Conservation (phyloP, 1,140 invertebrate genomes). For the Holcopasites calliopsidis region DNA sequence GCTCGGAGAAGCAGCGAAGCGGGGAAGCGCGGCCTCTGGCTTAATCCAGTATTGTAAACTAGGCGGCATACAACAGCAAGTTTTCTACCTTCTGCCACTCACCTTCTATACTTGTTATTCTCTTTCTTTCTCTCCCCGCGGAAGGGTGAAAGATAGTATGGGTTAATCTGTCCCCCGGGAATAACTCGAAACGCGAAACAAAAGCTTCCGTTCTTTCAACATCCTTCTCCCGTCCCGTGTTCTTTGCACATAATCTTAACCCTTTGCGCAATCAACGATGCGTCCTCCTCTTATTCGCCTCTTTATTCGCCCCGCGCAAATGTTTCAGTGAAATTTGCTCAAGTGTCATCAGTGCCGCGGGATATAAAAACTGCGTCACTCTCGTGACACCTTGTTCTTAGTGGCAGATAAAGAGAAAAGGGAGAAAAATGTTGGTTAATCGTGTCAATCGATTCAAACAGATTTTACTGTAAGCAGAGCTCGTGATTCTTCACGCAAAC, state of each 20-base stretch:
- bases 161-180: slow-evolving; percentile 74
- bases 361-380: neutral
- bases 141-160: slow-evolving; percentile 57
- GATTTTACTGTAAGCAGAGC: too few species aligned
- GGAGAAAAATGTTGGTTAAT: too few species aligned
- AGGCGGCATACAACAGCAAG: slow-evolving; percentile 70
- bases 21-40: slow-evolving; percentile 51
- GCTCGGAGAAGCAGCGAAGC: slow-evolving; percentile 51
- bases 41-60: slow-evolving; percentile 78
- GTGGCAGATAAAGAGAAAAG: too few species aligned
- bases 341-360: neutral
- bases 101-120: slow-evolving; percentile 59
- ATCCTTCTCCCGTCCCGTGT: neutral
- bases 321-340: slow-evolving; percentile 19
- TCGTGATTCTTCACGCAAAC: neutral
- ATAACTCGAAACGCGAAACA: slow-evolving; percentile 74
- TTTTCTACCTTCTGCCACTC: slow-evolving; percentile 64
- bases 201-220: slow-evolving; percentile 59
- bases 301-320: neutral
- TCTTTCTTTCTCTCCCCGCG: slow-evolving; percentile 49
- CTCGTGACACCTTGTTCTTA: too few species aligned
- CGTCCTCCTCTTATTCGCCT: slow-evolving; percentile 6
- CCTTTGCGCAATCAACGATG: slow-evolving; percentile 56
- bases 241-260: slow-evolving; percentile 42
- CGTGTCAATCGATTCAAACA: too few species aligned